Conservation (phyloP, 35 echinoderm and acorn worm species). For the Amphiura filiformis region DNA sequence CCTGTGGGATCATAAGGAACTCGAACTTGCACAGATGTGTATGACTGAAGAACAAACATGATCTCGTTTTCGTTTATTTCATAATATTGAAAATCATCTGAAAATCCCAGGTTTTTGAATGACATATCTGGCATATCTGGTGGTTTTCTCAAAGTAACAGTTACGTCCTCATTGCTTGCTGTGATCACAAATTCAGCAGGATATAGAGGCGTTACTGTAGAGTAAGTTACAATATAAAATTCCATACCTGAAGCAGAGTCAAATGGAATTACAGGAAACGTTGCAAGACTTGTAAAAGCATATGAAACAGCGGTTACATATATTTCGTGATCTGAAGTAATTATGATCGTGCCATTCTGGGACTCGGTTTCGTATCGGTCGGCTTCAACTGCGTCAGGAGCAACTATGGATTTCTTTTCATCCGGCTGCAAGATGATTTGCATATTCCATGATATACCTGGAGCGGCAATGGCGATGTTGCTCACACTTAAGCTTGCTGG, state of each 20-base stretch:
- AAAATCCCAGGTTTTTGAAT: not conserved
- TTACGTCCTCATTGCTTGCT: not conserved
- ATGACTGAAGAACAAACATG: not conserved
- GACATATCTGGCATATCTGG: not conserved
- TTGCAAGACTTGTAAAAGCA: not conserved
- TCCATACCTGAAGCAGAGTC: not conserved
- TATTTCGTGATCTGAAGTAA: not conserved
- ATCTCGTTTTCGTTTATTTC: not conserved
- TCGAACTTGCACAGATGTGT: not conserved
- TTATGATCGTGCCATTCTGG: not conserved
- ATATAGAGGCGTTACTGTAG: not conserved
- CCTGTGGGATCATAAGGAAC: not conserved
- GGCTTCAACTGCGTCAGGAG: not conserved
- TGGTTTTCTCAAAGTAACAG: not conserved
- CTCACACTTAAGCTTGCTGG: not conserved
- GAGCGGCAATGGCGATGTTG: not conserved
- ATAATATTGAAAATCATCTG: not conserved
- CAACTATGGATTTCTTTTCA: not conserved
- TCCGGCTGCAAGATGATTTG: not conserved
- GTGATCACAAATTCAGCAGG: not conserved
- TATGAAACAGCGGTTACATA: not conserved
- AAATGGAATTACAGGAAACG: not conserved
- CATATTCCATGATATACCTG: not conserved
- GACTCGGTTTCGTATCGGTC: not conserved
- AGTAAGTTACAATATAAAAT: not conserved